Evolutionary conservation across 2,888 invertebrate genomes (phyloP).

Genomic region (Luffia ferchaultella): DNA sequence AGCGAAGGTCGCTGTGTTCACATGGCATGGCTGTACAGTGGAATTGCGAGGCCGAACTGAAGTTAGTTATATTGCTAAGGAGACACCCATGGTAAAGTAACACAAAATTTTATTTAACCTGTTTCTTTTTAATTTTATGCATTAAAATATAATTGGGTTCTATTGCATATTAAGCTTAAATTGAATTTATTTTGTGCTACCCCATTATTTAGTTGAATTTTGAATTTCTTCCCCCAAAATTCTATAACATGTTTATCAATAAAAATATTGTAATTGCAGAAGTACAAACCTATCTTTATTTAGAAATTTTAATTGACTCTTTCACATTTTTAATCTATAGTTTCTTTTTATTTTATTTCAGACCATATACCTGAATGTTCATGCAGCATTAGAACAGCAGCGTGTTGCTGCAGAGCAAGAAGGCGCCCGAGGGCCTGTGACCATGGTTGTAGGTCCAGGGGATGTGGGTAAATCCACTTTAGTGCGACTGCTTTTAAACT

Average conservation of each 20-base stretch:
- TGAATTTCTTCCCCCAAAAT: too few relatives aligned
- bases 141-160: too few relatives aligned
- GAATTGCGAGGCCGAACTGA: slow-evolving; percentile 90
- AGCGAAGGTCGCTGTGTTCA: slow-evolving; percentile 94
- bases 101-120: too few relatives aligned
- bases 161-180: too few relatives aligned
- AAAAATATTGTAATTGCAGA: too few relatives aligned
- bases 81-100: slow-evolving; percentile 92
- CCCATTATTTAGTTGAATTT: too few relatives aligned
- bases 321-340: background rate
- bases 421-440: slow-evolving; percentile 79
- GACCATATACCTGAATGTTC: slow-evolving; percentile 92
- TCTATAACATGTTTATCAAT: too few relatives aligned
- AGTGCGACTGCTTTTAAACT: slow-evolving; percentile 88
- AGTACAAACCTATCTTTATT: too few relatives aligned
- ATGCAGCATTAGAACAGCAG: slow-evolving; percentile 92
- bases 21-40: slow-evolving; percentile 93
- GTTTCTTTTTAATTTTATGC: background rate
- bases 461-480: slow-evolving; percentile 98
- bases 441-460: slow-evolving; percentile 91
- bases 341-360: slow-evolving; percentile 21
- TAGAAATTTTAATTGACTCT: background rate
- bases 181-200: too few relatives aligned
- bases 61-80: slow-evolving; percentile 93
- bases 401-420: slow-evolving; percentile 81